Base-by-base conservation (phyloP, 2,113 vertebrate species). In the Chamaetylas fuelleborni region DNA sequence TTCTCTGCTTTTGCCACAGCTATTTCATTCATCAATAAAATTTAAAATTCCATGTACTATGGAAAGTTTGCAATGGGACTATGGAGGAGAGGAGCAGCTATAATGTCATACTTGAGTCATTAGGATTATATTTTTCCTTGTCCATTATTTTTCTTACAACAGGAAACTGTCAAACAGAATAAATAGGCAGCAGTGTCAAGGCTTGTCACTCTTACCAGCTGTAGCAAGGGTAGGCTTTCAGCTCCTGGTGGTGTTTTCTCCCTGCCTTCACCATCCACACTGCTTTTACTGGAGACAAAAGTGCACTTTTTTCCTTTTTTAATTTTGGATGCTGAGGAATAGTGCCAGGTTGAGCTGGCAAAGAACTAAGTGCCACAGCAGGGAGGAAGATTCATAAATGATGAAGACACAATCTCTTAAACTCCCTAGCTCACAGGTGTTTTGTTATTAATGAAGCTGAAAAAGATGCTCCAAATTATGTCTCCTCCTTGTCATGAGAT, bases 371-470 rank as follows among this genome's bases (percentile, higher is more conserved):
- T 86, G 53, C 81, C 93, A 88, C 95, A 95, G 93, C 88, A 94
- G 81, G 93, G 90, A 95, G 29, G 80, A 94, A 93, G 87, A 95
- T 94, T 93, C 91, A 93, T 93, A 95, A 95, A 95, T 90, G 95
- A 95, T 97, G 95, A 96, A 95, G 91, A 92, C 84, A 95, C 81
- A 82, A 72, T 91, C 79, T 95, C 80, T 90, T 96, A 91, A 93
- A 93, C 82, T 97, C 87, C 67, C 78, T 77, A 71, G 79, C 89
- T 94, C 92, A 73, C 96, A 97, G 97, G 92, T 97, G 93, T 96
- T 95, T 93, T 95, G 85, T 91, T 96, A 96, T 96, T 97, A 96
- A 95, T 96, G 92, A 96, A 96, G 93, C 88, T 93, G 94, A 92
- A 96, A 97, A 95, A 94, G 83, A 95, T 94, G 93, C 94, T 96